A percentile compares a stretch with the other conserved stretches of the same genome.
These are phyloP conservation scores for Spermophilus dauricus DNA, from an alignment of 2,113 vertebrate species.

Conservation along the genomic window DNA sequence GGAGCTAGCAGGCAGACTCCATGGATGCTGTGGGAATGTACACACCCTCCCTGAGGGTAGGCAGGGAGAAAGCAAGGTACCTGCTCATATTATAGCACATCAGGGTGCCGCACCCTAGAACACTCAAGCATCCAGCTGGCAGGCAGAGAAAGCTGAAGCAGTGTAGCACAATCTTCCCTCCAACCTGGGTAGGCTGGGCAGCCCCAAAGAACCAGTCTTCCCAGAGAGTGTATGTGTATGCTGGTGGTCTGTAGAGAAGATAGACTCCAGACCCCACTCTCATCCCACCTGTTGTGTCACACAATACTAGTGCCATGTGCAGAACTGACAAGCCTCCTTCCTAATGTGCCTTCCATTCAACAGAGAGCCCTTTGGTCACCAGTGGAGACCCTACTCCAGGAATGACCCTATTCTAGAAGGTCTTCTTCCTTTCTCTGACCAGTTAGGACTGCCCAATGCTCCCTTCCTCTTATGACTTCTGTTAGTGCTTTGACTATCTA, in stretches of 20 bases:
- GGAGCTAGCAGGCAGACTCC: neutral
- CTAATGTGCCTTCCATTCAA: neutral
- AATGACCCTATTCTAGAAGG: neutral
- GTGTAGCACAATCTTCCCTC: neutral
- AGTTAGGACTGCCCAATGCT: neutral
- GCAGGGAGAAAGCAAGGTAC: neutral
- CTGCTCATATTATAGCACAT: neutral
- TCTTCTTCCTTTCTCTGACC: neutral
- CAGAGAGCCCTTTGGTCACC: neutral
- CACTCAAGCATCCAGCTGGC: constrained; percentile 7
- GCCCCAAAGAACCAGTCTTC: neutral
- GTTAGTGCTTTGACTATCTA: constrained; percentile 7
- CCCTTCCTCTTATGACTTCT: neutral
- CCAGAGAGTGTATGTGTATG: neutral
- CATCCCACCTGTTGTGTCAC: neutral
- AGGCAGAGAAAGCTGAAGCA: neutral
- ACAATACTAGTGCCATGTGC: neutral
- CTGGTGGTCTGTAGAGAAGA: neutral
- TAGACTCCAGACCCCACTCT: neutral
- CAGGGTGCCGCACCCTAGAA: neutral
- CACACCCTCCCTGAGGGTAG: neutral
- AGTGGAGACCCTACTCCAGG: neutral
- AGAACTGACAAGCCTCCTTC: constrained; percentile 14
- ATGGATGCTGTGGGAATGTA: neutral
- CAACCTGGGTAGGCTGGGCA: neutral